Percentiles rank a stretch among this genome's conserved stretches.
Evolutionary conservation across 2,113 vertebrate genomes (phyloP).

Genomic region (Sinocyclocheilus grahami): DNA sequence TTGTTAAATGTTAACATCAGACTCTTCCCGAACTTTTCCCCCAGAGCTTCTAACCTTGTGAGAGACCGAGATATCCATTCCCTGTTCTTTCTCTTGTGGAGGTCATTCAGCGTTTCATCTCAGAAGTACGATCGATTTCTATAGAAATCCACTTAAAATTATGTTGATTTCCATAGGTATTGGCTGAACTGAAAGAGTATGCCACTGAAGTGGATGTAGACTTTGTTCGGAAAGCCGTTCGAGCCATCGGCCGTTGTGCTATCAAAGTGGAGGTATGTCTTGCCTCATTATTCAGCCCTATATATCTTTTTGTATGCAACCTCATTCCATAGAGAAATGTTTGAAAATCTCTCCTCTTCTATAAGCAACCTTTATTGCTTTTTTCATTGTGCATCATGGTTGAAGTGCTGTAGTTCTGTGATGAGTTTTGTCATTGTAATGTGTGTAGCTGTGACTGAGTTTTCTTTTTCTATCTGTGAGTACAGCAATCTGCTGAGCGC

Average conservation of each 20-base stretch:
- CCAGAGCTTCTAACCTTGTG: not conserved
- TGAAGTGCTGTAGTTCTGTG: not conserved
- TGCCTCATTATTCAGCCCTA: not conserved
- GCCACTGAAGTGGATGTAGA: constrained; percentile 98
- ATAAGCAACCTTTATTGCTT: not conserved
- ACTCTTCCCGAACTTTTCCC: not conserved
- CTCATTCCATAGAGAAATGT: not conserved
- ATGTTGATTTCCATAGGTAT: constrained; percentile 75
- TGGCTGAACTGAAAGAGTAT: constrained; percentile 97
- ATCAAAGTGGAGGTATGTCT: constrained; percentile 93
- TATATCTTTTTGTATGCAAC: not conserved
- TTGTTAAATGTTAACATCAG: not conserved
- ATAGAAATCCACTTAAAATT: not conserved
- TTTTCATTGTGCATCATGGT: not conserved
- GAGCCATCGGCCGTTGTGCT: constrained; percentile 96
- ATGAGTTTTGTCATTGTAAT: not conserved
- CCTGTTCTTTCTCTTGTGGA: not conserved
- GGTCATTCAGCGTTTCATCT: not conserved
- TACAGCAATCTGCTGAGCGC: constrained; percentile 96
- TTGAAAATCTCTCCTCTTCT: not conserved
- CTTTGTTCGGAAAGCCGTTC: constrained; percentile 96
- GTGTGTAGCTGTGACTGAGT: not conserved
- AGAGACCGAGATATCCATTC: not conserved
- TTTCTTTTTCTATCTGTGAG: constrained; percentile 21
- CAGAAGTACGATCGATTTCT: not conserved